Percentiles rank a stretch among this genome's conserved stretches.
Conservation (phyloP, 1,140 invertebrate species). For the Eumaeus atala region DNA sequence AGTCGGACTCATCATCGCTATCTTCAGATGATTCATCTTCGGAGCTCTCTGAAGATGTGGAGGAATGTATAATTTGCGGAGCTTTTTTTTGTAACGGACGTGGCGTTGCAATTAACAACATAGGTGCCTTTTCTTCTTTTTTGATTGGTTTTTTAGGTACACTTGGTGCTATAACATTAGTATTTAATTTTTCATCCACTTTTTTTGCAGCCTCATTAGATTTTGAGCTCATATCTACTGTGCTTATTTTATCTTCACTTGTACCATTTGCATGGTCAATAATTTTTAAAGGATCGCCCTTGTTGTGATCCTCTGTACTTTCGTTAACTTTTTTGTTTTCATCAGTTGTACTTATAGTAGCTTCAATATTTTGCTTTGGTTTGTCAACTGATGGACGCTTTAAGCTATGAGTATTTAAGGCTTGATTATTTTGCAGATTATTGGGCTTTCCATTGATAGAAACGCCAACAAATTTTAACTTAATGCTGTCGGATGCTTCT, state of each 20-base stretch:
- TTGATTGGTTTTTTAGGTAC: background rate
- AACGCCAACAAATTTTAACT: background rate
- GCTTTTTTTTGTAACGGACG: slow-evolving; percentile 74
- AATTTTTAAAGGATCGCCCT: background rate
- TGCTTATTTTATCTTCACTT: background rate
- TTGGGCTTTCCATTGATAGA: background rate
- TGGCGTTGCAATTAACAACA: slow-evolving; percentile 75
- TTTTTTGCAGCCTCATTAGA: background rate
- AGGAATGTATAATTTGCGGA: slow-evolving; percentile 55
- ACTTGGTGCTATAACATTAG: slow-evolving; percentile 32
- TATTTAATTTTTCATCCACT: background rate
- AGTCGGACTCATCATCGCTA: slow-evolving; percentile 52
- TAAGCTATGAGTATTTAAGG: background rate
- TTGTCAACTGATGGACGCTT: background rate
- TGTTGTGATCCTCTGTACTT: background rate
- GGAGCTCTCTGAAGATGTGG: slow-evolving; percentile 61
- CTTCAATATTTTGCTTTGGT: background rate
- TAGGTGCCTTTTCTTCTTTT: slow-evolving; percentile 73
- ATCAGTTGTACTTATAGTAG: background rate
- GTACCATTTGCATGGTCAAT: background rate
- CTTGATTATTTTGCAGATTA: background rate
- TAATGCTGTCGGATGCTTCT: background rate
- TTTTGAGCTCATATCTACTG: background rate
- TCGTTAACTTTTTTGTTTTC: background rate
- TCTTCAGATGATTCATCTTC: slow-evolving; percentile 42